phyloP scores from a whole-genome alignment of 2,888 invertebrate genomes.

The Aromia moschata region DNA sequence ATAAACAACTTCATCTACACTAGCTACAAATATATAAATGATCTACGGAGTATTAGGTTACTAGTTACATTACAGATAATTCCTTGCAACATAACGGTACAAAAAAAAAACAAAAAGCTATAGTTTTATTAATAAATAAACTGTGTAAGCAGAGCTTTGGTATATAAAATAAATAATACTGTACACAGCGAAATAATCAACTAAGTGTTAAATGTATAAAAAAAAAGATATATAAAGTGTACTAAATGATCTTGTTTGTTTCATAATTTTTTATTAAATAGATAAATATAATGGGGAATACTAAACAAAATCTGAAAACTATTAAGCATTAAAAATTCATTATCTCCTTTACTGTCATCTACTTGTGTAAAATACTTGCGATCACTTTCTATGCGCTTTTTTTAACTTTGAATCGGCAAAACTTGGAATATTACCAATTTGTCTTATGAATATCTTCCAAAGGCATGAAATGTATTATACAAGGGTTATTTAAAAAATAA shows the following conservation, averaged over 20 bases:
- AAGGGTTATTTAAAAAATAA: too few species aligned
- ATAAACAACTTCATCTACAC: constrained; percentile 37
- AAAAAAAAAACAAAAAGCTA: constrained; percentile 24
- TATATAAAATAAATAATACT: constrained; percentile 23
- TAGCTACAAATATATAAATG: constrained; percentile 35
- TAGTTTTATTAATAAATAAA: constrained; percentile 13
- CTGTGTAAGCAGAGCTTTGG: constrained; percentile 5
- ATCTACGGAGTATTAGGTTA: constrained; percentile 14
- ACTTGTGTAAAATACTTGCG: too few species aligned
- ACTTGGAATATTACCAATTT: too few species aligned
- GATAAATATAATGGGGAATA: neutral
- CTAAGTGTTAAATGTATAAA: constrained; percentile 13
- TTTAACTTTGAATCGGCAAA: too few species aligned
- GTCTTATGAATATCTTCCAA: too few species aligned
- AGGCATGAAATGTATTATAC: too few species aligned
- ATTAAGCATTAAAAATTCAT: too few species aligned
- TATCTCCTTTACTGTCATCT: too few species aligned
- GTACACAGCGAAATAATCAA: constrained; percentile 13
- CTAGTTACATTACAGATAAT: constrained; percentile 20
- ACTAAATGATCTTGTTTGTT: constrained; percentile 18
- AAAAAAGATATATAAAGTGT: constrained; percentile 11
- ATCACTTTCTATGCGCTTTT: too few species aligned
- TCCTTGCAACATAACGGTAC: constrained; percentile 9
- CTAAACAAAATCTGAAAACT: neutral
- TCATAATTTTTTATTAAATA: neutral